phyloP scores from a whole-genome alignment of 2,113 vertebrate species.

The Ptilonorhynchus violaceus region DNA sequence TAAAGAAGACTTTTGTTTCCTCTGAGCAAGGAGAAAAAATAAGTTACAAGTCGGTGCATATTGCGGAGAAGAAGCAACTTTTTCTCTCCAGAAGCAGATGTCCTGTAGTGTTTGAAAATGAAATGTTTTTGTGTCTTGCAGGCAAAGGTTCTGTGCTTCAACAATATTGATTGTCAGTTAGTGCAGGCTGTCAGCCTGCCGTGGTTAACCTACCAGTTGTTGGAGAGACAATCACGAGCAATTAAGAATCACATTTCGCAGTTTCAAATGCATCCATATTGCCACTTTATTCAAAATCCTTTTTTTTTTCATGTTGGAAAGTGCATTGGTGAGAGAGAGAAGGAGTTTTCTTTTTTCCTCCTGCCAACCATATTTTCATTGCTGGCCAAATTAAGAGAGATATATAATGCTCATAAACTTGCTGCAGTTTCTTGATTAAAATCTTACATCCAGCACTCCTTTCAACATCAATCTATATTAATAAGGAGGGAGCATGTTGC shows the following conservation, averaged over 20 bases:
- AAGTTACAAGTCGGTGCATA: conserved; percentile 57
- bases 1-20: conserved; percentile 67
- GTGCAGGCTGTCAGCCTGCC: conserved; percentile 63
- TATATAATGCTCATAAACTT: conserved; percentile 62
- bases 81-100: conserved; percentile 63
- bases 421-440: conserved; percentile 62
- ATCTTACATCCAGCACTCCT: conserved; percentile 34
- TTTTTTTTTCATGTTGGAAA: conserved; percentile 18
- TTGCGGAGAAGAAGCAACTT: conserved; percentile 52
- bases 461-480: conserved; percentile 53
- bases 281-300: conserved; percentile 58
- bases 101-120: conserved; percentile 67
- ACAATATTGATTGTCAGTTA: conserved; percentile 66
- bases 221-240: conserved; percentile 59
- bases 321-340: conserved; percentile 15
- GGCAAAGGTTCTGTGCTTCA: conserved; percentile 63
- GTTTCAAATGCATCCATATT: conserved; percentile 66
- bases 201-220: conserved; percentile 67
- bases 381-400: conserved; percentile 60
- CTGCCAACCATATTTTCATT: conserved; percentile 47
- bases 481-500: conserved; percentile 22
- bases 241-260: conserved; percentile 65
- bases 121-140: conserved; percentile 62
- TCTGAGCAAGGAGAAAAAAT: conserved; percentile 37
- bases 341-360: conserved; percentile 10